phyloP scores from a whole-genome alignment of 1,140 invertebrate genomes.

The Psilanteris sp. region DNA sequence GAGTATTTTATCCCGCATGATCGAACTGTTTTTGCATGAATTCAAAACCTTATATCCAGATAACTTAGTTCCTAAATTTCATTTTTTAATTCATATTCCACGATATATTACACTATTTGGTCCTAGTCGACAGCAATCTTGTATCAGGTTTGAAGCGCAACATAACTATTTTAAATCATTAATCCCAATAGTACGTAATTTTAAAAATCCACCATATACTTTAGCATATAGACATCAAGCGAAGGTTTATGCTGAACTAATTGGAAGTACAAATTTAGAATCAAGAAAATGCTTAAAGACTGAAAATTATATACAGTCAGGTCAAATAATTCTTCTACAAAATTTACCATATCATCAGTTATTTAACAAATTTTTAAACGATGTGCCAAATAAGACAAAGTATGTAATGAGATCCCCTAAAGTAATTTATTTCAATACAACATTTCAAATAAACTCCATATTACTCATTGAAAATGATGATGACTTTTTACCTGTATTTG shows the following conservation, averaged over 20 bases:
- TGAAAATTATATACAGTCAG: no score
- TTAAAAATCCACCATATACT: no score
- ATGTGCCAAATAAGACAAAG: no score
- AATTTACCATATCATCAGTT: neutral
- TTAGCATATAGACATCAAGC: no score
- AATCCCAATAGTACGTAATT: constrained; percentile 34
- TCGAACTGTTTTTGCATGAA: constrained; percentile 7
- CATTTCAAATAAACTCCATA: no score
- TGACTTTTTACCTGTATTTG: constrained; percentile 6
- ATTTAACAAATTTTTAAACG: no score
- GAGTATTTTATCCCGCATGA: constrained; percentile 9
- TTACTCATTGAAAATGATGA: constrained; percentile 8
- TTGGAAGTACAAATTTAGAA: no score
- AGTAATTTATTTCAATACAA: no score
- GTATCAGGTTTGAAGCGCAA: constrained; percentile 49
- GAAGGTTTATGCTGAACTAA: no score
- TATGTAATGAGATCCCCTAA: no score
- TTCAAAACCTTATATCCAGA: constrained; percentile 38
- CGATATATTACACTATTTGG: constrained; percentile 51
- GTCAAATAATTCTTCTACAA: constrained; percentile 12
- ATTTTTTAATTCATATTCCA: constrained; percentile 54
- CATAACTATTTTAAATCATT: constrained; percentile 51
- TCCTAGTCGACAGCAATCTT: constrained; percentile 55
- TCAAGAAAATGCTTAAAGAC: no score
- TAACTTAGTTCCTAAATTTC: constrained; percentile 53